phyloP scores from a whole-genome alignment of 2,113 vertebrate species.

The Lucifuga dentata region DNA sequence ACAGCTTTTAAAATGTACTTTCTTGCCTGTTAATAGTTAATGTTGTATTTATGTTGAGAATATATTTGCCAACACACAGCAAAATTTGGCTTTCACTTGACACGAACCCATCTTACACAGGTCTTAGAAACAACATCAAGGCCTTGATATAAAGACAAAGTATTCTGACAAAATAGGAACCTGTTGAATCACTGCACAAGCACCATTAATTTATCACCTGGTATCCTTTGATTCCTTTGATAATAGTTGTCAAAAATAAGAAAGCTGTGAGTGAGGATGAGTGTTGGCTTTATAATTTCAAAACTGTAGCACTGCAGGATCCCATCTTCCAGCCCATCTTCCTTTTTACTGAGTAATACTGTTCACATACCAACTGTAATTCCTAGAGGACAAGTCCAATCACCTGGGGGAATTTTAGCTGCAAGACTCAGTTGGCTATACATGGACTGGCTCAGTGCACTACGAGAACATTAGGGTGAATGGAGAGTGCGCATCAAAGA shows the following conservation, averaged over 20 bases:
- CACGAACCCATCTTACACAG: too few species aligned
- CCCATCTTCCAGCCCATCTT: not conserved
- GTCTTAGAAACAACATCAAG: not conserved
- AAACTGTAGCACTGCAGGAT: not conserved
- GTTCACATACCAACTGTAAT: not conserved
- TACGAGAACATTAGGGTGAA: conserved; percentile 15
- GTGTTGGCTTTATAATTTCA: not conserved
- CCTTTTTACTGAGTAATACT: not conserved
- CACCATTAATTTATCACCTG: not conserved
- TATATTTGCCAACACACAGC: not conserved
- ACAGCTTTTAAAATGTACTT: too few species aligned
- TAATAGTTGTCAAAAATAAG: not conserved
- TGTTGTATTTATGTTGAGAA: too few species aligned
- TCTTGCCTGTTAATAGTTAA: too few species aligned
- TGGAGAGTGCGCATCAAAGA: conserved; percentile 1
- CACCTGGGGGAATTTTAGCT: not conserved
- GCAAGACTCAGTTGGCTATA: not conserved
- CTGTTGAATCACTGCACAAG: not conserved
- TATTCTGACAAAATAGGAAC: not conserved
- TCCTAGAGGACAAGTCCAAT: not conserved
- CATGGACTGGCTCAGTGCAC: conserved; percentile 14
- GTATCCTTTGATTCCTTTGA: not conserved
- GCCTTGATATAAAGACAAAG: not conserved
- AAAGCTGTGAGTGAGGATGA: not conserved
- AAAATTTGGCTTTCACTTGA: too few species aligned